Conservation (phyloP, 1,140 invertebrate species). For the Scylla paramamosain region DNA sequence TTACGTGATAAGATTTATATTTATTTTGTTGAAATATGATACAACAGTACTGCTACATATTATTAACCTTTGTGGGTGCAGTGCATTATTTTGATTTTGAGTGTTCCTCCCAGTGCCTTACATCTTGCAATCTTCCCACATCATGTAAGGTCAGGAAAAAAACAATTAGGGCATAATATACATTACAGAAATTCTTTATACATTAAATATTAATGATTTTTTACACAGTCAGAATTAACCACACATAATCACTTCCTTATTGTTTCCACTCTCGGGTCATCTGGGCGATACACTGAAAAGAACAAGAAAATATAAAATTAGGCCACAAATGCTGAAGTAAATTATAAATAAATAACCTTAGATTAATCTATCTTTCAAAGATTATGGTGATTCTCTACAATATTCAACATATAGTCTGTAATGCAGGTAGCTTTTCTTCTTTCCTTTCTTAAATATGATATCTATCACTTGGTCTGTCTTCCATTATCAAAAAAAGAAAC, state of each 20-base stretch:
- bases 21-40: slow-evolving; percentile 25
- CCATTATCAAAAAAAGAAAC: background rate
- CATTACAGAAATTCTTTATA: slow-evolving; percentile 15
- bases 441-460: background rate
- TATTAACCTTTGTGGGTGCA: no score
- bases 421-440: background rate
- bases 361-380: background rate
- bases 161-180: background rate
- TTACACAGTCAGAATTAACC: background rate
- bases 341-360: background rate
- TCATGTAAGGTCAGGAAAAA: background rate
- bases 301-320: background rate
- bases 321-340: background rate
- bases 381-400: background rate
- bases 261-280: slow-evolving; percentile 28
- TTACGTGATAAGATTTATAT: slow-evolving; percentile 29
- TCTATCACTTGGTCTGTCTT: background rate
- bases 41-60: no score
- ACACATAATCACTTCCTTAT: background rate
- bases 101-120: no score
- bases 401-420: background rate
- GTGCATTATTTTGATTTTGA: no score
- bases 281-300: slow-evolving; percentile 45
- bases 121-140: background rate
- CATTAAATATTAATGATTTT: slow-evolving; percentile 27